Base-by-base conservation (phyloP, 2,888 invertebrate genomes). In the Sphinx pinastri region DNA sequence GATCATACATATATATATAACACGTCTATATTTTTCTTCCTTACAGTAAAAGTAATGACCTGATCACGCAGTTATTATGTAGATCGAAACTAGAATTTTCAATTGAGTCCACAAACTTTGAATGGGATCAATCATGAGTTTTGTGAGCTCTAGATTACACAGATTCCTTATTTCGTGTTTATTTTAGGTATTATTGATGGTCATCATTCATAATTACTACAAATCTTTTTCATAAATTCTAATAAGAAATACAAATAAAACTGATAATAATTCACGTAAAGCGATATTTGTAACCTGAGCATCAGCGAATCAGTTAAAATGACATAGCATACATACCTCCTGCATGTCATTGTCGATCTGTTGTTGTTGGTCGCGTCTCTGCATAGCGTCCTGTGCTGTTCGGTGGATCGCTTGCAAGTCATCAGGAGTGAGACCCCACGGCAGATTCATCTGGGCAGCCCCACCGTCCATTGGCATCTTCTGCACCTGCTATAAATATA, bases 301-400 rank as follows among this genome's bases (percentile, higher is more conserved):
- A 8, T 14, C 14, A 59, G 38, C 14, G 13, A n/a, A n/a, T 47
- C 11, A 38, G 7, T 55, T 7, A 55, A 19, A 38, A n/a, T 38
- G 14, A 12, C 14, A 19, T 68, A 16, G 47, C 25, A 76, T 73
- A 77, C 74, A 69, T 80, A 93, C 94, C 91, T 94, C 93, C 75
- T 93, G 93, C 94, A 93, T 93, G 71, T 93, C 94, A 71, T 89
- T 93, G 80, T 94, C 93, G 58, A 89, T 88, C 79, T 91, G 91
- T 68, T 90, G 90, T 74, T 89, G 88, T 71, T 90, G 89, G 68
- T 89, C 89, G 58, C 87, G 88, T 68, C 86, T 88, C 77, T 92
- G 91, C 73, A 70, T 88, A 68, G 91, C 92, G 71, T 93, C 89
- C 79, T 92, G 90, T 1, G 91, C 92, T 49, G 89, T 87, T 79